A percentile compares a stretch with the other conserved stretches of the same genome.
These are phyloP conservation scores for Echeneis naucrates DNA, from an alignment of 2,797 vertebrate genomes.

Conservation along the genomic window DNA sequence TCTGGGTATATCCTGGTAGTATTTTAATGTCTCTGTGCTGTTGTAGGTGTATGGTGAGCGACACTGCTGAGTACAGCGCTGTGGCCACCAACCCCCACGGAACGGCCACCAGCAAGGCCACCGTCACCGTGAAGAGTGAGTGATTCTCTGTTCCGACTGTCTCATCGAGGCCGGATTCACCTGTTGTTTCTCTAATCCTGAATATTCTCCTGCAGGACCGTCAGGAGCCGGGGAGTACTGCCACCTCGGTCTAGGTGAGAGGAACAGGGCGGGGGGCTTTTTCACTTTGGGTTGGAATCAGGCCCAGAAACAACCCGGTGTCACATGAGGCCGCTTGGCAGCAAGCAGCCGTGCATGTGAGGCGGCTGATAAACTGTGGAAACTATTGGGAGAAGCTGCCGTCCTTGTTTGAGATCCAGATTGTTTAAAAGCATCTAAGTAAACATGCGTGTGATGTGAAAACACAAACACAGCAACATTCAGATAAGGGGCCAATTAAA, in stretches of 20 bases:
- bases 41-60: slow-evolving; percentile 89
- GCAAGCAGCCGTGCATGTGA: slow-evolving; percentile 59
- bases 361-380: slow-evolving; percentile 62
- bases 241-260: slow-evolving; percentile 78
- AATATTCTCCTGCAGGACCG: slow-evolving; percentile 65
- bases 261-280: background rate
- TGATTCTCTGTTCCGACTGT: background rate
- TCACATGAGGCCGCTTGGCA: slow-evolving; percentile 44
- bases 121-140: slow-evolving; percentile 92
- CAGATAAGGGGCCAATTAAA: too few species aligned
- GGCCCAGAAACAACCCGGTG: slow-evolving; percentile 28
- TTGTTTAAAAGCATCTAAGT: slow-evolving; percentile 13
- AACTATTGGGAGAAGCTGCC: slow-evolving; percentile 56
- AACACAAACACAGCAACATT: too few species aligned
- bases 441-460: too few species aligned
- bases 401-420: background rate
- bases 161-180: background rate
- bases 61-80: slow-evolving; percentile 93
- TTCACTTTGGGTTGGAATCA: slow-evolving; percentile 37
- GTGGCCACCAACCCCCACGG: slow-evolving; percentile 93
- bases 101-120: slow-evolving; percentile 88
- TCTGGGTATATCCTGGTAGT: too few species aligned
- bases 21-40: background rate
- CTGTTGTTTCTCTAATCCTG: background rate
- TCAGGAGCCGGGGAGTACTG: slow-evolving; percentile 68